Conservation (phyloP, 2,888 invertebrate genomes). For the Cacoxenus indagator region DNA sequence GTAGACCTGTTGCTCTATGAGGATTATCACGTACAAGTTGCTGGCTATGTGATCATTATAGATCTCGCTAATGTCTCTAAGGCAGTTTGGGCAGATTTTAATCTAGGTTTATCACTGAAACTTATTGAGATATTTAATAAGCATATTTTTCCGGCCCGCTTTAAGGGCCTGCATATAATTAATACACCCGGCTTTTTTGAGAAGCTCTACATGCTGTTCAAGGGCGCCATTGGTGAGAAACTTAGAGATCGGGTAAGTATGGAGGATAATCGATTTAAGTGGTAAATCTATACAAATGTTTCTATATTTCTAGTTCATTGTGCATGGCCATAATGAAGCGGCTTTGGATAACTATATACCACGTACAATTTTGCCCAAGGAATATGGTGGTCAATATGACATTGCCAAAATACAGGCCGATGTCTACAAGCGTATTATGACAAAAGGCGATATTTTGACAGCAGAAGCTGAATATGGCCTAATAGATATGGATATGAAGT, state of each 20-base stretch:
- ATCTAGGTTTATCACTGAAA: slow-evolving; percentile 73
- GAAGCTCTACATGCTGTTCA: slow-evolving; percentile 73
- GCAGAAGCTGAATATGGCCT: slow-evolving; percentile 40
- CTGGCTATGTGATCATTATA: slow-evolving; percentile 72
- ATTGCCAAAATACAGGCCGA: slow-evolving; percentile 23
- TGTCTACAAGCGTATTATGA: slow-evolving; percentile 30
- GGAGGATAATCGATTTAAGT: slow-evolving; percentile 18
- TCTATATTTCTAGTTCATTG: slow-evolving; percentile 70
- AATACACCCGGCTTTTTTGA: slow-evolving; percentile 74
- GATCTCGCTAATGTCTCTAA: slow-evolving; percentile 73
- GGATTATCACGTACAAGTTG: slow-evolving; percentile 73
- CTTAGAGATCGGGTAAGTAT: slow-evolving; percentile 72
- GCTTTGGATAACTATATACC: slow-evolving; percentile 74
- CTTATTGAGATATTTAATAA: slow-evolving; percentile 72
- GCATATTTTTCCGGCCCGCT: slow-evolving; percentile 73
- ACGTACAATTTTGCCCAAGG: slow-evolving; percentile 73
- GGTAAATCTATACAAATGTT: slow-evolving; percentile 42
- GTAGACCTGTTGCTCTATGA: slow-evolving; percentile 74
- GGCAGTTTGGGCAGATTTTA: slow-evolving; percentile 72
- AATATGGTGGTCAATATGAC: slow-evolving; percentile 75
- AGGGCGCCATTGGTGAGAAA: slow-evolving; percentile 74
- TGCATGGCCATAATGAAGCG: slow-evolving; percentile 73
- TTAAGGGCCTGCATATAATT: slow-evolving; percentile 74
- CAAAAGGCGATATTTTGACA: slow-evolving; percentile 29
- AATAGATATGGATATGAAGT: not conserved